A percentile compares a stretch with the other conserved stretches of the same genome.
Conservation (phyloP, 2,113 vertebrate genomes). For the Conger conger region DNA sequence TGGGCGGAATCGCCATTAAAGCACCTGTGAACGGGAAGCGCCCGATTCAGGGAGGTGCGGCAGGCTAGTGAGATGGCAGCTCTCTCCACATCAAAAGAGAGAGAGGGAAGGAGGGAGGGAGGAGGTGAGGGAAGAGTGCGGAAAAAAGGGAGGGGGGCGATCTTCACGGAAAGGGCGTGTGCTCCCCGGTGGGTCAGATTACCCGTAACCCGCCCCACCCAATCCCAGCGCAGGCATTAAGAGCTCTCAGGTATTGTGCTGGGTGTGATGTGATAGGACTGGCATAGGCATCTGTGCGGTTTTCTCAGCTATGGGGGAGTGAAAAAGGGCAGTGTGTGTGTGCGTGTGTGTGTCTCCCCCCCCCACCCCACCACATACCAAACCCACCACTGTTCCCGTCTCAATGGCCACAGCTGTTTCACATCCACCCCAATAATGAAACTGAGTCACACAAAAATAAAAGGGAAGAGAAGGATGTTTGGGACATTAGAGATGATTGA, state of each 20-base stretch:
- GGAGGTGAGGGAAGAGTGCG: not conserved
- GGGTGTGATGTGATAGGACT: not conserved
- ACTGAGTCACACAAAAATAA: not conserved
- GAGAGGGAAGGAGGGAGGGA: not conserved
- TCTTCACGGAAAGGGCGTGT: not conserved
- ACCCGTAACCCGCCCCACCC: not conserved
- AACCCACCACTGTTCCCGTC: not conserved
- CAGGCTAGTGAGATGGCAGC: not conserved
- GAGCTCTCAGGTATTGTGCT: not conserved
- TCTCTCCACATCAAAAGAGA: not conserved
- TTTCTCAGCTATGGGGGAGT: not conserved
- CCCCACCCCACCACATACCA: too few relatives aligned
- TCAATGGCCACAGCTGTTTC: not conserved
- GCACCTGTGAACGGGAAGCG: not conserved
- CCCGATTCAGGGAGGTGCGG: not conserved
- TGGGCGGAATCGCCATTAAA: not conserved
- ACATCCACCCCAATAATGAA: constrained; percentile 1
- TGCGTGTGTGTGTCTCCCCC: not conserved
- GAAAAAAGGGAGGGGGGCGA: not conserved
- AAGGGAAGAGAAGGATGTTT: not conserved
- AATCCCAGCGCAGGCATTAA: not conserved
- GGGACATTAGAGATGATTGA: not conserved
- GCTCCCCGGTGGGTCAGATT: not conserved
- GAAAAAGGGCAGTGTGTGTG: not conserved
- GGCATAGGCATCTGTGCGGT: not conserved